Base-by-base conservation (phyloP, 2,797 vertebrate genomes). In the Chaetophractus vellerosus region DNA sequence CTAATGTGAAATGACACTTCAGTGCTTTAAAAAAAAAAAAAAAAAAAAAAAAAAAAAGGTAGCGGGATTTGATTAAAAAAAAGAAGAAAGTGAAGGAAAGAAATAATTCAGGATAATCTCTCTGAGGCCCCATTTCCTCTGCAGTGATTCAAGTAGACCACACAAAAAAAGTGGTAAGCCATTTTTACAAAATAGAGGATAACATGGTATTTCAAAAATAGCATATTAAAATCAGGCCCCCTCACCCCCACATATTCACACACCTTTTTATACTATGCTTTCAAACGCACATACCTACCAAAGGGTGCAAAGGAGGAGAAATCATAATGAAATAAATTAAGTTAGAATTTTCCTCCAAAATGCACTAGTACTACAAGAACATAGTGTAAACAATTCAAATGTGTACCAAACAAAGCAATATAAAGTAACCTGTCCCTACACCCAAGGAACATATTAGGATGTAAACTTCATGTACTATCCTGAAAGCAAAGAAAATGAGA, bases 271-370 rank as follows among this genome's bases (percentile, higher is more conserved):
- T 31, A 81, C 41, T 2, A 93, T 57, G 45, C 64, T 74, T 69
- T 74, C 6, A 63, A 45, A 93, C 4, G 38, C 4, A 64, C 28
- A 75, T 2, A 66, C 28, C 50, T 21, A 88, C 4, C 71, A 66
- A 19, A 52, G 45, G 38, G 38, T 74, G 72, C n/a, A 57, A 80
- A 66, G 41, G 38, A 82, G n/a, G 26, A 83, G 21, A 81, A 63
- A 80, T 38, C 45, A 68, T 12, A 76, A 66, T 31, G n/a, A 90
- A 59, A 41, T 68, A 86, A 50, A 74, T 36, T 63, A 74, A 86
- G 71, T 16, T 75, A 87, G 59, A 83, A 87, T 15, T 16, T 45
- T 59, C 57, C 68, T 89, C 83, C 41, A 74, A 83, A 91, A 80
- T 19, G 26, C 69, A 83, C 0, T 45, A 10, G n/a, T 52, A 6